phyloP scores from a whole-genome alignment of 2,113 vertebrate species.

The Sinosuthora webbiana region DNA sequence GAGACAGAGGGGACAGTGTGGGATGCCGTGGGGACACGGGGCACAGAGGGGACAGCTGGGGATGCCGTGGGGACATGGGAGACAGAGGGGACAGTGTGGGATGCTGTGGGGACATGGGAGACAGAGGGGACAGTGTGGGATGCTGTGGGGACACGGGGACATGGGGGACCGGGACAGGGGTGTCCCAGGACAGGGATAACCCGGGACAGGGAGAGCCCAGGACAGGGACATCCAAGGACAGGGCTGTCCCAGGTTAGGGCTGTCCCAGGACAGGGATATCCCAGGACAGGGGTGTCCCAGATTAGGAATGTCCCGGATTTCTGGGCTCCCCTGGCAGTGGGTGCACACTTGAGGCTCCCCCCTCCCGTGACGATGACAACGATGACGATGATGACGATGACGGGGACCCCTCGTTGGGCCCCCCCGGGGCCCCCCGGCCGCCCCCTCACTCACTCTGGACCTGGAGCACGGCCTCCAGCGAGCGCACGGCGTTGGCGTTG shows the following conservation, averaged over 20 bases:
- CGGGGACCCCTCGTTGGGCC: background rate
- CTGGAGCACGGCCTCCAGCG: constrained; percentile 83
- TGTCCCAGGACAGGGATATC: rapidly evolving
- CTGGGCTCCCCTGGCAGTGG: background rate
- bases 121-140: background rate
- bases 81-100: background rate
- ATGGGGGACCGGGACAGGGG: too few species aligned
- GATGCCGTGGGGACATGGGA: too few species aligned
- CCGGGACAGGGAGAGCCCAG: too few species aligned
- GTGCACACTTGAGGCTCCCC: background rate
- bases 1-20: too few species aligned
- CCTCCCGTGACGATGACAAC: too few species aligned
- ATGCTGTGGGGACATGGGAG: background rate
- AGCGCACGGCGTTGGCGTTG: constrained; percentile 82
- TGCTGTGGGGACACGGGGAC: background rate
- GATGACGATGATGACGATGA: background rate
- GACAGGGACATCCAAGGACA: rapidly evolving
- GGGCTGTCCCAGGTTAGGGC: too few species aligned
- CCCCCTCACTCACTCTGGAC: constrained; percentile 85
- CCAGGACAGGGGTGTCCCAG: background rate
- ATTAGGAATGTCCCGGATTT: background rate
- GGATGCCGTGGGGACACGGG: background rate
- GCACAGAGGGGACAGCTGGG: background rate
- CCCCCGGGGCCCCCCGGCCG: background rate
- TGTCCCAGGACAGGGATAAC: too few species aligned